These are phyloP conservation scores for Psittacara wagleri DNA, from an alignment of 2,113 vertebrate genomes.

Conservation along the genomic window DNA sequence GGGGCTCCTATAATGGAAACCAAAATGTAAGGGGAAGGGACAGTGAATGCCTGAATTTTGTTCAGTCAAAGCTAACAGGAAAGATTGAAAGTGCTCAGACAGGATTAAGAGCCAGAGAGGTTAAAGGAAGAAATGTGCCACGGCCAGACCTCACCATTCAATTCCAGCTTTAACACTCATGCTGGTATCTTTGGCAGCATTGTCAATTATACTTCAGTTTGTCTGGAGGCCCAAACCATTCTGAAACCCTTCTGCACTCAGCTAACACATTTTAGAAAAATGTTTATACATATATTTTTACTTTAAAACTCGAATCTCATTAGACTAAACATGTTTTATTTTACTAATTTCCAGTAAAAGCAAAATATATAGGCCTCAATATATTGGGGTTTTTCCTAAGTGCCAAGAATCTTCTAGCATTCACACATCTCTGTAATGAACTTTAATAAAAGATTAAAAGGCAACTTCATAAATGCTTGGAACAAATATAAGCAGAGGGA, in stretches of 20 bases:
- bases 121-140: not conserved
- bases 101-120: not conserved
- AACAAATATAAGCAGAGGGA: conserved; percentile 58
- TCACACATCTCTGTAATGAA: conserved; percentile 28
- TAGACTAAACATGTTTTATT: conserved; percentile 32
- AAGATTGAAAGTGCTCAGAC: not conserved
- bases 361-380: conserved; percentile 18
- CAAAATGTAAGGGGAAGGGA: not conserved
- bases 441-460: conserved; percentile 63
- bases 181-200: not conserved
- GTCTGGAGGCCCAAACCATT: not conserved
- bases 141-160: not conserved
- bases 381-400: conserved; percentile 6
- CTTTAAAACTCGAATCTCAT: conserved; percentile 7
- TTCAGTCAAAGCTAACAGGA: not conserved
- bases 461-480: conserved; percentile 51
- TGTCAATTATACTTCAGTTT: not conserved
- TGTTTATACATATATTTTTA: not conserved
- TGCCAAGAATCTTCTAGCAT: conserved; percentile 5
- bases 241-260: not conserved
- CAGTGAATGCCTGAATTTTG: not conserved
- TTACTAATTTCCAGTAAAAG: conserved; percentile 58
- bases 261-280: not conserved
- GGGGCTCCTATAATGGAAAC: not conserved
- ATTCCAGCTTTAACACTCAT: not conserved